Base-by-base conservation (phyloP, 2,113 vertebrate species). In the Catharus bicknelli region DNA sequence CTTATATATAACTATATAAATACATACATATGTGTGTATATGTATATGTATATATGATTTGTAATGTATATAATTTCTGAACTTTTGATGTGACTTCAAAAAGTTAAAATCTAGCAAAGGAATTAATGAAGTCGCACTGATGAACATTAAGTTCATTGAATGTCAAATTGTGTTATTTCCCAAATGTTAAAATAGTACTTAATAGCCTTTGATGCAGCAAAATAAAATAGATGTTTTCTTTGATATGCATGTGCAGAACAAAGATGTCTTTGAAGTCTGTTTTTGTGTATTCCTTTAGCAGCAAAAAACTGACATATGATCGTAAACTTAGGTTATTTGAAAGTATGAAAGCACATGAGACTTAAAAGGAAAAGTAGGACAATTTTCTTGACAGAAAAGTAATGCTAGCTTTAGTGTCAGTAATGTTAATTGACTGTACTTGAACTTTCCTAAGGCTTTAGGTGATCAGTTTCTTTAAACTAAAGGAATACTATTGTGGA, bases 51-150 rank as follows among this genome's bases (percentile, higher is more conserved):
- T 62, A 36, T 43, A 18, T 57, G 62, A 48, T 42, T 25, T 62
- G 34, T 62, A 61, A 11, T 45, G 3, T 66, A 47, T 58, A 94
- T 93, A 92, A 96, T 96, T 97, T 97, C 79, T 87, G 68, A 70
- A 90, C 93, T 97, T 98, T 97, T 98, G 97, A 98, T 98, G 97
- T 97, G 93, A 97, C 97, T 98, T 98, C 96, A 97, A 97, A 97
- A 95, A 82, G 90, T 95, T 94, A 88, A 92, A 76, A 70, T 86
- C 86, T 93, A 89, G 77, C 34, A 83, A 61, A 95, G 77, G 63
- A 92, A 95, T 95, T 98, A 97, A 98, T 97, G 96, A 98, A 98
- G 95, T 89, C 74, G 54, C 69, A 78, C 73, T 88, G 93, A 93
- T 93, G 92, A 96, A 88, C 92, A 79, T 80, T 48, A 94, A 95